Conservation (phyloP, 1,140 invertebrate genomes). For the Nasonia longicornis region DNA sequence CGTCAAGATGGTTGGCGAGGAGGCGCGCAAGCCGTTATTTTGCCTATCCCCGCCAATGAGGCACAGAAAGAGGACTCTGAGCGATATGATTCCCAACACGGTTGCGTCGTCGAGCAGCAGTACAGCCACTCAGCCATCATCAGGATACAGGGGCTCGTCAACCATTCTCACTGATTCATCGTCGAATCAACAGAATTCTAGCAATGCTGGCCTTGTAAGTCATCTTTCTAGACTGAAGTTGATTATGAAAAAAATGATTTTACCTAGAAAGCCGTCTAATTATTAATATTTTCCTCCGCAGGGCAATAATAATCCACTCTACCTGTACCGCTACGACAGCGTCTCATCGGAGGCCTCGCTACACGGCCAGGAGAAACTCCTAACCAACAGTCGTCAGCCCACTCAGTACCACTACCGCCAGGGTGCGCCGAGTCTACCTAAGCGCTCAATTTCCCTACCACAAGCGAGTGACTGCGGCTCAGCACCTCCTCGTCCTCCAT, state of each 20-base stretch:
- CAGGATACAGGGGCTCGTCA: slow-evolving; percentile 86
- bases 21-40: slow-evolving; percentile 74
- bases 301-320: slow-evolving; percentile 78
- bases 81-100: slow-evolving; percentile 68
- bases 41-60: slow-evolving; percentile 74
- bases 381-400: neutral
- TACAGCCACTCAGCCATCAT: slow-evolving; percentile 83
- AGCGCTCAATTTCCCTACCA: slow-evolving; percentile 75
- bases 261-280: neutral
- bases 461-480: slow-evolving; percentile 68
- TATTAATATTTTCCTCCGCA: neutral
- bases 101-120: slow-evolving; percentile 72
- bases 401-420: neutral
- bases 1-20: slow-evolving; percentile 70
- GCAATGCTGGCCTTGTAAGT: slow-evolving; percentile 33
- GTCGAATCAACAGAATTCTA: slow-evolving; percentile 70
- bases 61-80: slow-evolving; percentile 66
- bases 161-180: slow-evolving; percentile 85
- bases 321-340: slow-evolving; percentile 86
- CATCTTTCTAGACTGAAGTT: neutral
- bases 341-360: slow-evolving; percentile 78
- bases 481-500: slow-evolving; percentile 76
- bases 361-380: slow-evolving; percentile 67
- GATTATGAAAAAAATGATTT: neutral
- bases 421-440: slow-evolving; percentile 71